A percentile compares a stretch with the other conserved stretches of the same genome.
Conservation (phyloP, 2,113 vertebrate species). For the Burhinus oedicnemus region DNA sequence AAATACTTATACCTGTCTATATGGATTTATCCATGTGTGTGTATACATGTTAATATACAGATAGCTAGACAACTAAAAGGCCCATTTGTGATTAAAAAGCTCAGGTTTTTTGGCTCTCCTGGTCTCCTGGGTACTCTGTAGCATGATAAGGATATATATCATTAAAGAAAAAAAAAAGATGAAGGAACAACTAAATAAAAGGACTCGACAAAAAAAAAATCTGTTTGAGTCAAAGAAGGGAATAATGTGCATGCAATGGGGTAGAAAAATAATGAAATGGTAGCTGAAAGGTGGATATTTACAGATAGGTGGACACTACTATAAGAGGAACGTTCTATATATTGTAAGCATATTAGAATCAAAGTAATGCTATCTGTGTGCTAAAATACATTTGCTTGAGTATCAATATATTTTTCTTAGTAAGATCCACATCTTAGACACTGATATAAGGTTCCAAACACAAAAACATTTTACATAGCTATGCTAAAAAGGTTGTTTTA, state of each 20-base stretch:
- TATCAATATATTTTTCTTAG: neutral
- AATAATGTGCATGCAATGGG: neutral
- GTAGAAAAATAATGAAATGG: neutral
- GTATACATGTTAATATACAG: neutral
- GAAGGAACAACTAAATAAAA: neutral
- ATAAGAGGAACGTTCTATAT: neutral
- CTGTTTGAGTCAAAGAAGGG: neutral
- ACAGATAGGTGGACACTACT: neutral
- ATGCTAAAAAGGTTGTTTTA: neutral
- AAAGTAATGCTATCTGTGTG: neutral
- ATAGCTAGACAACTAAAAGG: neutral
- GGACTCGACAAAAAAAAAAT: neutral
- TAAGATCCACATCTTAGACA: neutral
- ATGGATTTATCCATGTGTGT: neutral
- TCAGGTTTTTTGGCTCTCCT: neutral
- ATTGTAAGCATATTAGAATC: neutral
- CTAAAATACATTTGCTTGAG: neutral
- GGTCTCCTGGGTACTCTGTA: neutral
- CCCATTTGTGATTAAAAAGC: neutral
- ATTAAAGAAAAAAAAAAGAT: neutral
- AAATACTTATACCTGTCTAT: neutral
- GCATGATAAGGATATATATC: fast-evolving
- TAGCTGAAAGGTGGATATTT: neutral
- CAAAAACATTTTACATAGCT: neutral
- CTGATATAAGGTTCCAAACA: neutral